Evolutionary conservation across 2,113 vertebrate species (phyloP).

Genomic region (Siniperca knerii): DNA sequence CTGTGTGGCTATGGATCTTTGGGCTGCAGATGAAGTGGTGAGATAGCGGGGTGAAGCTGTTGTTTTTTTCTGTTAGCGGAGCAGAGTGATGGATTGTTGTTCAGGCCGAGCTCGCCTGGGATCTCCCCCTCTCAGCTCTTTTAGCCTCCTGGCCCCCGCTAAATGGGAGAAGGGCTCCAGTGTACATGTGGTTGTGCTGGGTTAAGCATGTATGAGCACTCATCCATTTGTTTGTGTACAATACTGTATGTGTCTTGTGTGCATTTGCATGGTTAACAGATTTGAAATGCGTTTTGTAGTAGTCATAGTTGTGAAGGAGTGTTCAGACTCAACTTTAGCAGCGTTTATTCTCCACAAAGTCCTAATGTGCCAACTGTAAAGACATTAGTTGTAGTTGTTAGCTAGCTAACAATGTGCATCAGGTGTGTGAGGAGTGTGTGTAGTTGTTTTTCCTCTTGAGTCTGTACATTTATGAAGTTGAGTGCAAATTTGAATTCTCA

Average conservation of each 20-base stretch:
- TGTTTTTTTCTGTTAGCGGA: not conserved
- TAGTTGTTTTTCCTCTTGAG: too few species aligned
- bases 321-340: not conserved
- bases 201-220: not conserved
- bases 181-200: not conserved
- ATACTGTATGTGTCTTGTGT: not conserved
- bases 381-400: not conserved
- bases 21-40: slow-evolving; percentile 24
- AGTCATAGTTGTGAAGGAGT: not conserved
- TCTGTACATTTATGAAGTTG: too few species aligned
- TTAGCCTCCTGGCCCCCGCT: not conserved
- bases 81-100: slow-evolving; percentile 7
- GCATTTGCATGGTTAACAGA: not conserved
- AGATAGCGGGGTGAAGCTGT: not conserved
- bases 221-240: not conserved
- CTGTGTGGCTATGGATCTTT: not conserved
- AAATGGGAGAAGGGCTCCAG: not conserved
- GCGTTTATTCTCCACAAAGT: too few species aligned
- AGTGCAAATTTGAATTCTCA: not conserved
- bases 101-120: slow-evolving; percentile 21
- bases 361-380: too few species aligned
- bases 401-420: not conserved
- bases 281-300: not conserved
- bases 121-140: slow-evolving; percentile 19
- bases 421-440: too few species aligned